phyloP scores from a whole-genome alignment of 2,888 invertebrate genomes.

The Dryobota labecula region DNA sequence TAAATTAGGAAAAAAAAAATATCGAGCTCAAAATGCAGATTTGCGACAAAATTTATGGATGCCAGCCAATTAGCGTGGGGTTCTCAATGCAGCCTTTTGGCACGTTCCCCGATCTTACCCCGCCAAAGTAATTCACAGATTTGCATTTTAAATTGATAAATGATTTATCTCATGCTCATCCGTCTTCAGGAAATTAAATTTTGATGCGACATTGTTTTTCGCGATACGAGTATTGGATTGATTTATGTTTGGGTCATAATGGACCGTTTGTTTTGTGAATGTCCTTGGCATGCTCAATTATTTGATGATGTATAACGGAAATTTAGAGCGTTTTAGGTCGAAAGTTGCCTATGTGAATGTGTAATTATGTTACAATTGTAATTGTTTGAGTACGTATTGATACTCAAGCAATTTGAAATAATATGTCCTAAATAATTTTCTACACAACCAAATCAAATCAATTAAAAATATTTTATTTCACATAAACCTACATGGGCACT shows the following conservation, averaged over 20 bases:
- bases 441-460: too few relatives aligned
- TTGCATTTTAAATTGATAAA: conserved; percentile 67
- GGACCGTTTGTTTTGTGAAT: conserved; percentile 20
- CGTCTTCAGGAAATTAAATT: conserved; percentile 65
- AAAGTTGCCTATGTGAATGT: too few relatives aligned
- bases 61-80: conserved; percentile 55
- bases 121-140: conserved; percentile 56
- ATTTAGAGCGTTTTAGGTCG: too few relatives aligned
- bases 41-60: conserved; percentile 56
- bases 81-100: conserved; percentile 58
- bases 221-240: conserved; percentile 20
- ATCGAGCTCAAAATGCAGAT: conserved; percentile 32
- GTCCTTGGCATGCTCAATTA: not conserved
- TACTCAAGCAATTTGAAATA: too few relatives aligned
- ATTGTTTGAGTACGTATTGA: too few relatives aligned
- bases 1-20: conserved; percentile 28
- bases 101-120: conserved; percentile 46
- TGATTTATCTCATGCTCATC: conserved; percentile 59
- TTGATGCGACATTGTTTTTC: conserved; percentile 43
- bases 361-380: too few relatives aligned
- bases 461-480: too few relatives aligned
- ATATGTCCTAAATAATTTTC: too few relatives aligned
- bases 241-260: conserved; percentile 28
- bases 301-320: too few relatives aligned
- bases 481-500: too few relatives aligned